Evolutionary conservation across 1,140 invertebrate genomes (phyloP), one percentile per base, ranked within the genome.

Genomic region (Hormaphis cornu): DNA sequence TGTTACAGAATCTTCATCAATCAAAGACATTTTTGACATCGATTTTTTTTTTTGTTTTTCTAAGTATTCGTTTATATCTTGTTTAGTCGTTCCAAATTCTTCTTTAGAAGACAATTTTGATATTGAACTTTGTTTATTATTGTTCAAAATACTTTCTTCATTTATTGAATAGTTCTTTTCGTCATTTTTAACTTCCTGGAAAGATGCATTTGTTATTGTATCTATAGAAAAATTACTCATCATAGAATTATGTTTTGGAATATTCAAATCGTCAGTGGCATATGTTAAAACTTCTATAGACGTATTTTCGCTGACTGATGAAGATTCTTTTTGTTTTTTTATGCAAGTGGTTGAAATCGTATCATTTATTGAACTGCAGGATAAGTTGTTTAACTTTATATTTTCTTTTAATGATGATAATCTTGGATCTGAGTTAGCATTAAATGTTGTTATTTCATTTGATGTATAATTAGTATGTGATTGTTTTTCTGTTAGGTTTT

Each of bases 41-140:
- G 40, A 59, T 59, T n/a, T 33, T 37, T 22, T 54, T 33, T 61
- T 58, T 20, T 54, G 56, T 37, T 9, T 58, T 46, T 58, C 54
- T 46, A n/a, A 24, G 40, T n/a, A 37, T 9, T 24, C 33, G 16
- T 26, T 40, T 40, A 40, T 24, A 58, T 4, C n/a, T 58, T 58
- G 22, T 4, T 10, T 3, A 0, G 54, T 6, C 1, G 9, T 50
- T 20, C 30, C 42, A 30, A 2, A n/a, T 24, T 66, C 61, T 24
- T 50, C 44, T 33, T 20, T 33, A n/a, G 61, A 66, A 33, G 28
- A 35, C 16, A 66, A 16, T 48, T 20, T 66, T 20, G 61, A 66
- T 33, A 50, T 16, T 48, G 42, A 30, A 30, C 1, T 4, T 63
- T 18, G 18, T 22, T 20, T 22, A 33, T 3, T 1, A 1, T 2